Base-by-base conservation (phyloP, 1,140 invertebrate genomes). In the Metopolophium dirhodum region DNA sequence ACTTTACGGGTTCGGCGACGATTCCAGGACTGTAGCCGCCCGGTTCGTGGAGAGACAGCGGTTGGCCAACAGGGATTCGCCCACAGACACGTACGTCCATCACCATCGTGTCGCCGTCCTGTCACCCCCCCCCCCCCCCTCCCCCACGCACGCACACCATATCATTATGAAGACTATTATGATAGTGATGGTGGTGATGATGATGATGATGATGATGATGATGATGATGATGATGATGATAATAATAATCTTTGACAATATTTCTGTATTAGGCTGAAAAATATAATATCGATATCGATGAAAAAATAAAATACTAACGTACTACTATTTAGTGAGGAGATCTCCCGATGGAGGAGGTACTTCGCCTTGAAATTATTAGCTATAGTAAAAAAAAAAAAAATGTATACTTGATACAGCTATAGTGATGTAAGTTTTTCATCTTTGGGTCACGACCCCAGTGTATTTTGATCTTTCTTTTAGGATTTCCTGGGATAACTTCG, bases 1-100 rank as follows among this genome's bases (percentile, higher is more conserved):
- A 93, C 95, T 96, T 35, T 96, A 96, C 94, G 95, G 95, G 86
- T 95, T 96, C 94, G 95, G 95, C 94, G 95, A 96, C 94, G 95
- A 95, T 94, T 94, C 94, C 41, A 93, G 94, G 91, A 94, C 94
- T 30, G 93, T 94, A 85, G 94, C 94, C 57, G 93, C 94, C 83
- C 93, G 94, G 47, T 94, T 94, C 54, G 90, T 94, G 88, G 94
- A 94, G 51, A 94, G 94, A 22, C 94, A 94, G 47, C 93, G 94
- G 89, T 93, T 94, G 61, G 94, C 93, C 85, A 93, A 94, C 68
- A 94, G 90, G 94, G 94, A 95, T 91, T 93, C 91, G 77, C 61
- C 93, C 20, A 85, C 93, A 57, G 94, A 94, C 94, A 94, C 94
- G 94, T 94, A 94, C 82, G 94, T 94, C 49, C 8, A 51, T 51